A percentile compares a stretch with the other conserved stretches of the same genome.
These are phyloP conservation scores for Hestina assimilis DNA, from an alignment of 1,140 invertebrate genomes.

Conservation along the genomic window DNA sequence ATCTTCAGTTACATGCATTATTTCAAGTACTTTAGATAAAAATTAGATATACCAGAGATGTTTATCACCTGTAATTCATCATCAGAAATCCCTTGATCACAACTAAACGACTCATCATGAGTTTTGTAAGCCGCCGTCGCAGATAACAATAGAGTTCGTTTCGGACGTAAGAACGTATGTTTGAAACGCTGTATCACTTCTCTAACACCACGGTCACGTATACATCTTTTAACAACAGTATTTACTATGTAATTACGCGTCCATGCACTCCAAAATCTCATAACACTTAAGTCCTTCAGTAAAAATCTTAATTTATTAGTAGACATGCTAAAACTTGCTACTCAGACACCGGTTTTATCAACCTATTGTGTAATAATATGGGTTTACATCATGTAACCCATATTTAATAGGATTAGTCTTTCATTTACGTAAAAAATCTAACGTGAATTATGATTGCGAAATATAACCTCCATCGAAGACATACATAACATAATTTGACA, in stretches of 20 bases:
- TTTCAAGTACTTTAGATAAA: background rate
- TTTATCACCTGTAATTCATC: constrained; percentile 54
- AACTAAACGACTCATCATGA: constrained; percentile 34
- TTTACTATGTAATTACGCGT: constrained; percentile 47
- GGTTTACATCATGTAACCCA: background rate
- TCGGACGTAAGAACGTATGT: constrained; percentile 51
- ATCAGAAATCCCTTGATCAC: constrained; percentile 61
- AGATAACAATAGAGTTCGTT: constrained; percentile 55
- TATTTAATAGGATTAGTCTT: background rate
- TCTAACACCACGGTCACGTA: constrained; percentile 46
- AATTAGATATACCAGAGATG: background rate
- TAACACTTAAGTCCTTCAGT: constrained; percentile 45
- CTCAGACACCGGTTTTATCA: background rate
- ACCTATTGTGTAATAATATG: background rate
- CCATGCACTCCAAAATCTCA: constrained; percentile 56
- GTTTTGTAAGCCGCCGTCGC: constrained; percentile 64
- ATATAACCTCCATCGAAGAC: constrained; percentile 24
- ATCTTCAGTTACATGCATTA: background rate
- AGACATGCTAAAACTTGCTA: constrained; percentile 29
- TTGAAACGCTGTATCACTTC: constrained; percentile 60
- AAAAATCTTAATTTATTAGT: constrained; percentile 40
- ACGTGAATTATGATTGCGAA: constrained; percentile 24
- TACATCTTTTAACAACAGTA: constrained; percentile 51
- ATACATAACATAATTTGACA: background rate
- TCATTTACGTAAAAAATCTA: background rate